These are phyloP conservation scores for Morbakka virulenta DNA, from an alignment of 30 jellyfish, hydroid and myxozoan genomes.

Conservation along the genomic window DNA sequence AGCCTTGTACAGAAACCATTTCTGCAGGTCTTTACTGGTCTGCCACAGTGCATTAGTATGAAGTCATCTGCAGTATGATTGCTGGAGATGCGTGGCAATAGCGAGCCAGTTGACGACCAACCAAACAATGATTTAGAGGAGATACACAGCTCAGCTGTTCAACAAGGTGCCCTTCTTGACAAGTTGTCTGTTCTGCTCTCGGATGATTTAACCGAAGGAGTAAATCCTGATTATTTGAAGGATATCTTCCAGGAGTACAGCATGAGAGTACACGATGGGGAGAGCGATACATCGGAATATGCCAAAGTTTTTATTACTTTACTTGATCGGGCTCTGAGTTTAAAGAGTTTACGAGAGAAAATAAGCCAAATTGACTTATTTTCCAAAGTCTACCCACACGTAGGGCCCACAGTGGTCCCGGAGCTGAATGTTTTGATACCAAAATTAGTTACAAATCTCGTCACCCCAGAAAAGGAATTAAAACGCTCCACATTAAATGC, in stretches of 20 bases:
- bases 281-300: neutral
- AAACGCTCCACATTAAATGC: constrained; percentile 71
- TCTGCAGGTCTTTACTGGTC: neutral
- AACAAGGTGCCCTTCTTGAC: neutral
- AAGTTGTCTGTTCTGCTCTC: neutral
- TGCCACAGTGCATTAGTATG: neutral
- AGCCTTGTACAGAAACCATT: no score
- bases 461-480: constrained; percentile 54
- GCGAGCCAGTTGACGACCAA: neutral
- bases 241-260: neutral
- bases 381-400: neutral
- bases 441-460: constrained; percentile 52
- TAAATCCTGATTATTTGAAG: neutral
- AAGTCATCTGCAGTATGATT: neutral
- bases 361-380: neutral
- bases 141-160: neutral
- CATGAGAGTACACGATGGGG: neutral
- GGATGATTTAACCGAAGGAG: neutral
- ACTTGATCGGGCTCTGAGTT: neutral
- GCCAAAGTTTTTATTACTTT: neutral
- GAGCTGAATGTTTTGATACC: constrained; percentile 36
- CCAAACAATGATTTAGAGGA: neutral
- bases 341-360: neutral
- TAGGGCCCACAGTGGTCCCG: neutral
- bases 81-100: neutral